Conservation (phyloP, 2,113 vertebrate species). For the Polypterus senegalus region DNA sequence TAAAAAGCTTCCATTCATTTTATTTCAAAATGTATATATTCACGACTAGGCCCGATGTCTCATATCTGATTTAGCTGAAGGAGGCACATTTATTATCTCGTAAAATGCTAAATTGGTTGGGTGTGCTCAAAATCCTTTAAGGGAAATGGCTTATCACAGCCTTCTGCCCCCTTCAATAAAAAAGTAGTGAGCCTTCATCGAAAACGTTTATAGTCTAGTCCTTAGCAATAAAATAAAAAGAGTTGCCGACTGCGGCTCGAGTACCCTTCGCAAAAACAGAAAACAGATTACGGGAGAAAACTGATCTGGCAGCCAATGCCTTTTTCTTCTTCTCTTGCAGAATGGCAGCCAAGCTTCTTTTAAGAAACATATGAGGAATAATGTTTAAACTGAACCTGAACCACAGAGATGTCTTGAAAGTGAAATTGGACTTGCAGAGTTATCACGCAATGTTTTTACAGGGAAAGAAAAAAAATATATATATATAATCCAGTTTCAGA, state of each 20-base stretch:
- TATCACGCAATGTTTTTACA: constrained; percentile 47
- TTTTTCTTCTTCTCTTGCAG: constrained; percentile 24
- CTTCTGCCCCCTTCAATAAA: too few species aligned
- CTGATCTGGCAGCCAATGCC: constrained; percentile 31
- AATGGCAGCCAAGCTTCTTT: constrained; percentile 41
- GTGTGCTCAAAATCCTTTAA: too few species aligned
- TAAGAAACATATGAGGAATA: constrained; percentile 38
- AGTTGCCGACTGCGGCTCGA: constrained; percentile 18
- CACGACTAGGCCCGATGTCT: too few species aligned
- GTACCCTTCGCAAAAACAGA: constrained; percentile 38
- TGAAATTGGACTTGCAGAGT: constrained; percentile 43
- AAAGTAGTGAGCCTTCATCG: too few species aligned
- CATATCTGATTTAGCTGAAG: too few species aligned
- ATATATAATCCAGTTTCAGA: constrained; percentile 36
- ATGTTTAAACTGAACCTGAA: constrained; percentile 46
- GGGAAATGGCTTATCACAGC: too few species aligned
- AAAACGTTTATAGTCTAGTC: too few species aligned
- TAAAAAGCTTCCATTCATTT: too few species aligned
- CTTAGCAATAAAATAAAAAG: constrained; percentile 13
- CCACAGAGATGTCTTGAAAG: constrained; percentile 38
- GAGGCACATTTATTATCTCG: too few species aligned
- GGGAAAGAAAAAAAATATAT: constrained; percentile 28
- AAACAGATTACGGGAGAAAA: constrained; percentile 40
- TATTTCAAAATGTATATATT: too few species aligned
- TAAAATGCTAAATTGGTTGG: too few species aligned